These are phyloP conservation scores for Gasterosteus nipponicus DNA, from an alignment of 2,113 vertebrate genomes.

Conservation along the genomic window DNA sequence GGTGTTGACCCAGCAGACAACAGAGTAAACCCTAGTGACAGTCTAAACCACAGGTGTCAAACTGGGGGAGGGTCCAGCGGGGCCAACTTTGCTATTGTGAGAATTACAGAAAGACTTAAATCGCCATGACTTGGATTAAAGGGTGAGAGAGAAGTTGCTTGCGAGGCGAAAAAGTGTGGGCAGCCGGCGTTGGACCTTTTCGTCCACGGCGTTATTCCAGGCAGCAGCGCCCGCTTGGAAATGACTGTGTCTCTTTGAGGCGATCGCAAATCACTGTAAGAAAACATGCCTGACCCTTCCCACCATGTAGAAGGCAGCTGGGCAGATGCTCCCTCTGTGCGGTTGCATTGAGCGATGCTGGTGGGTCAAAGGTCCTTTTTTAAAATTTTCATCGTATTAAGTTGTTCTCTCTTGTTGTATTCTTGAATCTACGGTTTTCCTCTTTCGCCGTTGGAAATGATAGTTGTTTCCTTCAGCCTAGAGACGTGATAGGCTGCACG, in stretches of 20 bases:
- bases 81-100: too few relatives aligned
- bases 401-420: not conserved
- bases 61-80: too few relatives aligned
- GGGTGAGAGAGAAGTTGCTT: too few relatives aligned
- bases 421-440: not conserved
- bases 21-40: constrained; percentile 19
- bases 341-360: constrained; percentile 35
- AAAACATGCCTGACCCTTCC: constrained; percentile 53
- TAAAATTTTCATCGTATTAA: not conserved
- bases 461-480: not conserved
- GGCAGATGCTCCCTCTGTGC: constrained; percentile 29
- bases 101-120: too few relatives aligned
- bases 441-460: not conserved
- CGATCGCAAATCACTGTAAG: constrained; percentile 55
- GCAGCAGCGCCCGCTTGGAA: too few relatives aligned
- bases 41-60: not conserved
- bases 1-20: constrained; percentile 6
- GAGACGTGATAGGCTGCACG: not conserved
- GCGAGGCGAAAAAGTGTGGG: too few relatives aligned
- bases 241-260: not conserved
- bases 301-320: constrained; percentile 49
- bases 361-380: constrained; percentile 31
- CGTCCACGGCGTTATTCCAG: too few relatives aligned
- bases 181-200: too few relatives aligned
- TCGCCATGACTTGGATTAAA: too few relatives aligned